Base-by-base conservation (phyloP, 2,113 vertebrate genomes). In the Redunca redunca region DNA sequence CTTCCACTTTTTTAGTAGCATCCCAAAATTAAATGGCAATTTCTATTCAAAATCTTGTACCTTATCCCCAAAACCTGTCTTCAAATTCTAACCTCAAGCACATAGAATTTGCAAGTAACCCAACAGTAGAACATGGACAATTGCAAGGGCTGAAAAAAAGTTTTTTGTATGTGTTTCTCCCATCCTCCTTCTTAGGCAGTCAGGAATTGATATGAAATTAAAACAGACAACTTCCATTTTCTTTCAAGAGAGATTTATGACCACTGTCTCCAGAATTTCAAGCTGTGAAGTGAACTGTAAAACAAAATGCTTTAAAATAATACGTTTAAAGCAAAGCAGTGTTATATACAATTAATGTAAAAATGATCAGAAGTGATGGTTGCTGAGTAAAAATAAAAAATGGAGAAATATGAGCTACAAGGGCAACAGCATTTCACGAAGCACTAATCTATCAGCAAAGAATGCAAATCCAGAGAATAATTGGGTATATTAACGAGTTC, bases 161-260 rank as follows among this genome's bases (percentile, higher is more conserved):
- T 5, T n/a, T 52, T 96, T 21, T 91, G 14, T 55, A n/a, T 90
- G 58, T 84, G 53, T 62, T n/a, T 85, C 36, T 48, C 26, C n/a
- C 64, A 88, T 84, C 43, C 53, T 81, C 91, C 94, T 95, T 80
- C 91, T 33, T 62, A 89, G 91, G 89, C 71, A 81, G 67, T 14
- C 74, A 16, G 83, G 90, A 97, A 97, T 88, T 95, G 97, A 97
- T 88, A 90, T 74, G 83, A 97, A 98, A 98, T 98, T 98, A 97
- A 97, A 97, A 96, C 36, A 97, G 97, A 98, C 97, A 98, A 94
- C 86, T 97, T 97, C 92, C 89, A 64, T 96, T 97, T 98, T 98
- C 97, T 97, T 97, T 97, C 95, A 71, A 95, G 93, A 89, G 91
- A 98, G 97, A 98, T 98, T 98, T 98, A 98, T 97, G 96, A 88